A percentile compares a stretch with the other conserved stretches of the same genome.
These are phyloP conservation scores for Sus scrofa DNA, from an alignment of 2,113 vertebrate species.

Conservation along the genomic window T2T-Sscrofa CM000822.6:6903001-6903500, in stretches of 20 bases:
- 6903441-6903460: slow-evolving; percentile 49
- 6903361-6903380: slow-evolving; percentile 59
- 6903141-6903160: not conserved
- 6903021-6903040: not conserved
- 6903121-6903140: not conserved
- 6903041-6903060: not conserved
- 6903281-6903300: slow-evolving; percentile 13
- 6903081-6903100: not conserved
- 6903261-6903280: not conserved
- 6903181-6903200: not conserved
- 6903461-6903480: slow-evolving; percentile 66
- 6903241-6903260: not conserved
- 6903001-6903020: not conserved
- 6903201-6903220: accelerated
- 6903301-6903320: not conserved
- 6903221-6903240: not conserved
- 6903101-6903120: not conserved
- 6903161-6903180: accelerated
- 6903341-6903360: not conserved
- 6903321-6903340: not conserved
- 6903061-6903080: not conserved
- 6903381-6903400: not conserved
- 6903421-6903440: slow-evolving; percentile 53
- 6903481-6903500: slow-evolving; percentile 45
- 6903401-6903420: not conserved